Base-by-base conservation (phyloP, 2,113 vertebrate genomes). In the Hemibates koningsi region DNA sequence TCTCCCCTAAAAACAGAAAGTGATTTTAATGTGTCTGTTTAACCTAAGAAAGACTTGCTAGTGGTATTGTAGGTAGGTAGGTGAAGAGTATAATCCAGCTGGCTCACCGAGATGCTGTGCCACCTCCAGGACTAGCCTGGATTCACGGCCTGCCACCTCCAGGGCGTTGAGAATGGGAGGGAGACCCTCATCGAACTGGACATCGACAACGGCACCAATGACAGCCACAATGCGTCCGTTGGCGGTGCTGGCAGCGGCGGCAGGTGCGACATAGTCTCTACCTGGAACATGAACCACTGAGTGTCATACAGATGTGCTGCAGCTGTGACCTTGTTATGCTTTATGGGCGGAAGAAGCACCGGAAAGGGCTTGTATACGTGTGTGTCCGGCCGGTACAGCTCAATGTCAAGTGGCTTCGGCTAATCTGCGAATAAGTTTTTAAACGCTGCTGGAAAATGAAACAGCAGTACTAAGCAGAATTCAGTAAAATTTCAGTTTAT, bases 181-280 rank as follows among this genome's bases (percentile, higher is more conserved):
- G 8, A 99, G 96, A 9, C 94, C 99, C 85, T 98, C 99, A 8
- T 99, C 99, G 80, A 99, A 99, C 97, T 99, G 98, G 90, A 99
- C 99, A 9, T 99, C 99, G 59, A 99, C 99, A 52, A 99, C 99
- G 4, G 98, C 99, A 1, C 99, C 99, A 81, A 99, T 99, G 92
- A 99, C 99, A 0, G 99, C 99, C 90, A 99, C 98, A 66, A 99
- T 99, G 32, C 96, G 98, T 2, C 98, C 99, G 1, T 14, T 90
- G 85, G 96, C 91, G 4, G 17, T 94, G 50, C 96, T 93, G 3
- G 98, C 97, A 0, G 98, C 97, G 0, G 97, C 95, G 0, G 97
- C 93, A 24, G 97, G 97, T 1, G 97, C 97, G 0, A 96, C 98
- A 98, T 99, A 99, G 81, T 98, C 97, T 88, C 98, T 96, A 13